Evolutionary conservation across 2,113 vertebrate genomes (phyloP), one percentile per base, ranked within the genome.

Genomic region (Phoxinus phoxinus): DNA sequence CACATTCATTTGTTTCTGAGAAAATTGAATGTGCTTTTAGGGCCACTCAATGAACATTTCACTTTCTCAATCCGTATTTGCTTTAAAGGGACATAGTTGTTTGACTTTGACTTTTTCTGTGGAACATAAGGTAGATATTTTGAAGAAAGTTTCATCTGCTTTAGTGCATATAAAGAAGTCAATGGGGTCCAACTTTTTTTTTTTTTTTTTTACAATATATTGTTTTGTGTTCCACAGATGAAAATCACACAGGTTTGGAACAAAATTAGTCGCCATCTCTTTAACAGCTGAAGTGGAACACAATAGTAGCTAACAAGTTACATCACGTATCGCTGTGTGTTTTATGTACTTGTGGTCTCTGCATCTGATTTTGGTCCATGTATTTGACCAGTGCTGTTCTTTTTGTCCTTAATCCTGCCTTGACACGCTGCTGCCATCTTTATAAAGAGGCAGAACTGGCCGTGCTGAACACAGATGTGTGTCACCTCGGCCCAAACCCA

Each of bases 401-500:
- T 51, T 58, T 37, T 75, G 32, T 75, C 71, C 35, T 59, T 61
- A 44, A 63, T n/a, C n/a, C n/a, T 81, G 32, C 58, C 11, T 67
- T 30, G 61, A 48, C 79, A 46, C 30, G 44, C 19, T 30, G 17
- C 27, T 58, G 48, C 67, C 48, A 58, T 77, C 61, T 83, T 58
- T 53, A 35, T 74, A 73, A 65, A 82, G 41, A 75, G 11, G 23
- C 58, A 51, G 23, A 56, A 37, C 44, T 27, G 79, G 56, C 21
- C 6, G 23, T 27, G 65, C 65, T 46, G 63, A 41, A 73, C 27
- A 86, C 53, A 82, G 79, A 63, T 48, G 30, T 67, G 53, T 74
- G 73, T 74, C 65, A 75, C 51, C 58, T 56, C 69, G 46, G n/a
- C 74, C 84, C 84, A 63, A 87, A 81, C 69, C 58, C 35, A 88